Evolutionary conservation across 2,888 invertebrate species (phyloP).

Genomic region (Polymixis flavicincta): DNA sequence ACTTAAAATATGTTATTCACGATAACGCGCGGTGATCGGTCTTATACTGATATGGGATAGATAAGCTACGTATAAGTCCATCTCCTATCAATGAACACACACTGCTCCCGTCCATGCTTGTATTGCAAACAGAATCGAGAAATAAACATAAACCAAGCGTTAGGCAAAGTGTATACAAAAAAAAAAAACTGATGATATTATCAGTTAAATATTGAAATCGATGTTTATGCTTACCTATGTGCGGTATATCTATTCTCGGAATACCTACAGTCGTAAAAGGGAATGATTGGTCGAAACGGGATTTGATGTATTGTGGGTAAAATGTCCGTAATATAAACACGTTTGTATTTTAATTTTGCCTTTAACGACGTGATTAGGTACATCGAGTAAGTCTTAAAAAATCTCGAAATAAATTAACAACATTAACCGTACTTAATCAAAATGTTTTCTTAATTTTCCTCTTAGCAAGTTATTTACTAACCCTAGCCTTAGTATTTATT

Average conservation of each 20-base stretch:
- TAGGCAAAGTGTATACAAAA: conserved; percentile 52
- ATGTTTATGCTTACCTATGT: conserved; percentile 46
- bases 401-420: conserved; percentile 56
- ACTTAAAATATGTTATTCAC: conserved; percentile 70
- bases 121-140: conserved; percentile 62
- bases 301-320: conserved; percentile 56
- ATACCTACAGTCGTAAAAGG: conserved; percentile 56
- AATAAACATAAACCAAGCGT: conserved; percentile 55
- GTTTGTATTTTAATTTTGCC: conserved; percentile 58
- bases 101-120: conserved; percentile 68
- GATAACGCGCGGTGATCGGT: conserved; percentile 69
- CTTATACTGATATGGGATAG: conserved; percentile 62
- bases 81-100: conserved; percentile 73
- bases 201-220: conserved; percentile 65
- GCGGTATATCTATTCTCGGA: conserved; percentile 57
- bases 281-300: conserved; percentile 53
- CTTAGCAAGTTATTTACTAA: conserved; percentile 12
- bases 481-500: background rate
- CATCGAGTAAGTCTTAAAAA: conserved; percentile 45
- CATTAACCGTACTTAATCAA: conserved; percentile 23
- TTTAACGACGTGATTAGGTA: conserved; percentile 61
- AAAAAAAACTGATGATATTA: conserved; percentile 49
- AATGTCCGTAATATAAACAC: conserved; percentile 56
- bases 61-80: conserved; percentile 66
- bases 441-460: conserved; percentile 38